These are phyloP conservation scores for Ciconia stormi DNA, from an alignment of 2,113 vertebrate species.

Conservation along the genomic window DNA sequence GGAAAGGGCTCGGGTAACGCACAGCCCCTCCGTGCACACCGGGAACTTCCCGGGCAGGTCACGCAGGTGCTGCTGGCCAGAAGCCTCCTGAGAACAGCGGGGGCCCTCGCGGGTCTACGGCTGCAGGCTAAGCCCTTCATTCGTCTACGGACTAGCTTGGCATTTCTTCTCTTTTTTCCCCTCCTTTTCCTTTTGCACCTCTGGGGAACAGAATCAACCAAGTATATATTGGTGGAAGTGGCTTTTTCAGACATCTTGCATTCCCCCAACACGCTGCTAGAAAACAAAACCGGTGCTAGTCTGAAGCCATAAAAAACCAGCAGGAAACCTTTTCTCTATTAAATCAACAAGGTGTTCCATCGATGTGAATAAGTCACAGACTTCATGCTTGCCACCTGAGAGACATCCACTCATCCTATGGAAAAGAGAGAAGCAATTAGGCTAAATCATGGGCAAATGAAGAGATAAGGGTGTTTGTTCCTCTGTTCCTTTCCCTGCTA, in stretches of 20 bases:
- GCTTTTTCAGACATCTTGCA: not conserved
- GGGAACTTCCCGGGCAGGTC: not conserved
- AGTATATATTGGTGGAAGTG: not conserved
- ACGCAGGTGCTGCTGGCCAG: not conserved
- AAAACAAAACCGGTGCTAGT: not conserved
- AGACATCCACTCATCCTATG: not conserved
- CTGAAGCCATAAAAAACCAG: not conserved
- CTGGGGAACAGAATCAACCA: not conserved
- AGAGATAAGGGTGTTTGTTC: not conserved
- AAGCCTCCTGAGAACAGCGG: not conserved
- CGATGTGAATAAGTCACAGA: not conserved
- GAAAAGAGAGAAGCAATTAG: not conserved
- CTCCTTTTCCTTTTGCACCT: not conserved
- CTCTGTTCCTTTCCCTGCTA: not conserved
- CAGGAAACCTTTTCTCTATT: not conserved
- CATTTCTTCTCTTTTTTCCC: not conserved
- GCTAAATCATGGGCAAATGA: not conserved
- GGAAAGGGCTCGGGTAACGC: not conserved
- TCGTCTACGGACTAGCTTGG: not conserved
- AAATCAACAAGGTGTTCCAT: not conserved
- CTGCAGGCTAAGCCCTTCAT: not conserved
- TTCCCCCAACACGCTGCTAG: not conserved
- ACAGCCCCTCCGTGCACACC: not conserved
- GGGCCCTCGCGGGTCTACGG: rapidly evolving
- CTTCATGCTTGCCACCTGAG: not conserved